Percentiles rank a stretch among this genome's conserved stretches.
phyloP scores from a whole-genome alignment of 1,140 invertebrate species.

The Apocrypta bakeri region DNA sequence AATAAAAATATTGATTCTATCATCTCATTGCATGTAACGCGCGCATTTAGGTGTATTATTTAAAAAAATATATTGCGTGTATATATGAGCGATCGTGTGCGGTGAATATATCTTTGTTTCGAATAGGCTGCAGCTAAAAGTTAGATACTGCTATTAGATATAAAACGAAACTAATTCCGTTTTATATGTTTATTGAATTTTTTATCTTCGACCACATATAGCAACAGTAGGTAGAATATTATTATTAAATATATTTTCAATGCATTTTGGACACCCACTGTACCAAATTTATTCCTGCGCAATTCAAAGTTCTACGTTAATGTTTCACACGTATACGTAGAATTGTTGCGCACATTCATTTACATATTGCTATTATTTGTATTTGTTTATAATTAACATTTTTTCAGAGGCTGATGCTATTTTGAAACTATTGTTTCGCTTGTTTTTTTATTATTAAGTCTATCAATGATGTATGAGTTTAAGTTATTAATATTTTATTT shows the following conservation, averaged over 20 bases:
- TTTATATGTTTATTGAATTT: no score
- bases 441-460: background rate
- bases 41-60: background rate
- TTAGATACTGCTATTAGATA: no score
- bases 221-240: background rate
- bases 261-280: no score
- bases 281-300: background rate
- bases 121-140: background rate
- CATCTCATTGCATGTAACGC: background rate
- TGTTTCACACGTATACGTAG: constrained; percentile 33
- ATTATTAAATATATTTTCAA: background rate
- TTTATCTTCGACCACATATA: background rate
- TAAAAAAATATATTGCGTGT: background rate
- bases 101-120: no score
- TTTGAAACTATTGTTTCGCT: background rate
- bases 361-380: background rate
- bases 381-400: constrained; percentile 13
- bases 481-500: background rate
- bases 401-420: background rate
- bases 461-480: background rate
- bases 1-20: background rate
- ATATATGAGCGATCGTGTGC: no score
- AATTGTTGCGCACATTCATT: background rate
- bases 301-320: constrained; percentile 16
- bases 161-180: no score